Conservation (phyloP, 1,140 invertebrate genomes). For the Drosophila insularis region DNA sequence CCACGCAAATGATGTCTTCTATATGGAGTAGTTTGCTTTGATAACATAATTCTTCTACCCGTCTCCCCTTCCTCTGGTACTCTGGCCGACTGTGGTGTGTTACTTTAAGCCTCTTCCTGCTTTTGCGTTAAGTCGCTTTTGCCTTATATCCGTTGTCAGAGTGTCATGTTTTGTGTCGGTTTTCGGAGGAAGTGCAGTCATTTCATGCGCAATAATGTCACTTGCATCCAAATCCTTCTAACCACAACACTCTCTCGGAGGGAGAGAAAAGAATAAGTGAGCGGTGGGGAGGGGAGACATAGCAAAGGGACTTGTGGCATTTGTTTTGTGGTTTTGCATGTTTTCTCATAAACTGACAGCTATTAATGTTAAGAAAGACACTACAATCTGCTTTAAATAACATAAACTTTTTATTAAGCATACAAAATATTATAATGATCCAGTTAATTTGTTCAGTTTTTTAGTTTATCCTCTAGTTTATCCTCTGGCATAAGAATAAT, state of each 20-base stretch:
- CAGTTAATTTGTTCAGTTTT: no score
- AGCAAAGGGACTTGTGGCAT: constrained; percentile 1
- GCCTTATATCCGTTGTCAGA: constrained; percentile 10
- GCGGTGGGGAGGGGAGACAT: not conserved
- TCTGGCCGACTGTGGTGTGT: not conserved
- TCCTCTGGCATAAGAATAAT: not conserved
- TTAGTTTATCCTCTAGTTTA: not conserved
- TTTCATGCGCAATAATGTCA: constrained; percentile 6
- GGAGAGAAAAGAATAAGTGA: not conserved
- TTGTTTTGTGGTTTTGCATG: constrained; percentile 1
- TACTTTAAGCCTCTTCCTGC: constrained; percentile 1
- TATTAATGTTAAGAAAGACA: not conserved
- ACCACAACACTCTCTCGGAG: not conserved
- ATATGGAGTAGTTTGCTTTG: constrained; percentile 1
- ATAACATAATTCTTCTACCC: constrained; percentile 3
- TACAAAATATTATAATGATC: no score
- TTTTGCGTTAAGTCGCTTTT: not conserved
- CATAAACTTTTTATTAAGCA: not conserved
- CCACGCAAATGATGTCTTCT: not conserved
- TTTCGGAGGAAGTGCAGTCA: constrained; percentile 3
- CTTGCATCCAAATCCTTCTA: constrained; percentile 1
- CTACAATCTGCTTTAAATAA: not conserved
- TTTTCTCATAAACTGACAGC: not conserved
- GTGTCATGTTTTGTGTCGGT: constrained; percentile 9
- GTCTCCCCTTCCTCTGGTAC: not conserved